phyloP scores from a whole-genome alignment of 2,113 vertebrate genomes.

The Antechinus stuartii region DNA sequence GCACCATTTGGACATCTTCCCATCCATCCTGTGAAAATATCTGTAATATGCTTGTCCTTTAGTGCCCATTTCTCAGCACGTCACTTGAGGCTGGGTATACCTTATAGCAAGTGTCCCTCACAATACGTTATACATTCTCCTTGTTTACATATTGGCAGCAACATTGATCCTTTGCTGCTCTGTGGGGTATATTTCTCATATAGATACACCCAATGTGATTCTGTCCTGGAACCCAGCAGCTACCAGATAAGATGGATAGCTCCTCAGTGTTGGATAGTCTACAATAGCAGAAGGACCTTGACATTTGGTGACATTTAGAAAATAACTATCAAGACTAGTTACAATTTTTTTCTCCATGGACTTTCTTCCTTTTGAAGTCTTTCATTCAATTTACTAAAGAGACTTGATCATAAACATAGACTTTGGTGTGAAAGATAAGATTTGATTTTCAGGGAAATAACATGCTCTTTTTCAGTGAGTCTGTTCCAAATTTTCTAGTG shows the following conservation, averaged over 20 bases:
- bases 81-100: neutral
- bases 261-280: slow-evolving; percentile 7
- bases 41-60: neutral
- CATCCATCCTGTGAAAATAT: neutral
- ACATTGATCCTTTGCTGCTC: slow-evolving; percentile 51
- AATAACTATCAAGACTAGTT: slow-evolving; percentile 34
- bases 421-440: neutral
- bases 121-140: slow-evolving; percentile 39
- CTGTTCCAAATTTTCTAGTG: neutral
- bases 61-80: neutral
- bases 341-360: neutral
- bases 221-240: slow-evolving; percentile 32
- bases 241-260: neutral
- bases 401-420: neutral
- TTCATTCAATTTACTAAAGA: slow-evolving; percentile 33
- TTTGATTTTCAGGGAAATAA: neutral
- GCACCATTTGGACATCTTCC: neutral
- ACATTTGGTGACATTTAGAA: slow-evolving; percentile 46
- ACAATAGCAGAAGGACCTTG: slow-evolving; percentile 3
- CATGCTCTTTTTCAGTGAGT: neutral
- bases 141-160: slow-evolving; percentile 62
- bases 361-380: slow-evolving; percentile 33
- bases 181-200: slow-evolving; percentile 8
- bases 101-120: slow-evolving; percentile 39
- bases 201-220: slow-evolving; percentile 8